Evolutionary conservation across 2,888 invertebrate species (phyloP).

Genomic region (Sipunculus nudus): DNA sequence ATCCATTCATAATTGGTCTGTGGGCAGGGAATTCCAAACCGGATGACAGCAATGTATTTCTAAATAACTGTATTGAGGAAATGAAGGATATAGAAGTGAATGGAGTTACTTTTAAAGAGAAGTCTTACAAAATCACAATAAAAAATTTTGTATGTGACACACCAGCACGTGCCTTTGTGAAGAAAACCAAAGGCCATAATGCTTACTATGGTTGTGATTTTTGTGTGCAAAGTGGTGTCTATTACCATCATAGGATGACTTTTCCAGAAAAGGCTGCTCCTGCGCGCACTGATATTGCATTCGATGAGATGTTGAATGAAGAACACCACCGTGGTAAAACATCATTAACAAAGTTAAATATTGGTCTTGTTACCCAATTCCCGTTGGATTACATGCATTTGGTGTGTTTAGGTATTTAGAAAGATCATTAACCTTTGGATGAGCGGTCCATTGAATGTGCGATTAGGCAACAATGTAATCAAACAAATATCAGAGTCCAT

Average conservation of each 20-base stretch:
- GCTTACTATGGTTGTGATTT: conserved; percentile 3
- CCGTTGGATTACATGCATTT: too few species aligned
- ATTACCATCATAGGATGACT: not conserved
- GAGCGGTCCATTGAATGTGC: too few species aligned
- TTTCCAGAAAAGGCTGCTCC: not conserved
- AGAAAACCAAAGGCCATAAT: conserved; percentile 6
- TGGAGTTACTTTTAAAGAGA: conserved; percentile 6
- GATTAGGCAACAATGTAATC: not conserved
- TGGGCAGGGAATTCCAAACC: conserved; percentile 12
- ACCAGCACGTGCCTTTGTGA: conserved; percentile 12
- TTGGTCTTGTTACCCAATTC: too few species aligned
- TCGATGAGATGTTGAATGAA: too few species aligned
- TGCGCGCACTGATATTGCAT: not conserved
- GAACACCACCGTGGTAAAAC: too few species aligned
- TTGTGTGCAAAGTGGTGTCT: not conserved
- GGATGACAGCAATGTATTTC: conserved; percentile 3
- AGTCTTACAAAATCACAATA: not conserved
- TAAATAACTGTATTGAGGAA: not conserved
- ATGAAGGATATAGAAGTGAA: not conserved
- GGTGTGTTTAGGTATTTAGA: too few species aligned
- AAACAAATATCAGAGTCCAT: too few species aligned
- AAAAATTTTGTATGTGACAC: conserved; percentile 10
- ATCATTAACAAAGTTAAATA: too few species aligned
- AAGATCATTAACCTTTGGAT: too few species aligned
- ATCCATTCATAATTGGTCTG: conserved; percentile 14